These are phyloP conservation scores for Sialia sialis DNA, from an alignment of 2,113 vertebrate genomes.

Conservation along the genomic window DNA sequence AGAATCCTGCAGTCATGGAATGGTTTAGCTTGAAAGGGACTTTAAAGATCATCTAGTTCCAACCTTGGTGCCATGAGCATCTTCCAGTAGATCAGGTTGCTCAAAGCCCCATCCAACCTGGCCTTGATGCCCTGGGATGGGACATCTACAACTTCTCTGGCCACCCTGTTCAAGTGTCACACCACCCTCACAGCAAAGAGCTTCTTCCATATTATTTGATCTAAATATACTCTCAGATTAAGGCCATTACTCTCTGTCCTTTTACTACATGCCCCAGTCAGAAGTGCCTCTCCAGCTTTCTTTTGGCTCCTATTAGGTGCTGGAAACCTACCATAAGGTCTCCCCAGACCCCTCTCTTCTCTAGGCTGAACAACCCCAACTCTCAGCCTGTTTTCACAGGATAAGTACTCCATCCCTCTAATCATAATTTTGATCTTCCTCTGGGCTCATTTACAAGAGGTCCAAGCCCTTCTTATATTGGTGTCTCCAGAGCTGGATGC, in stretches of 20 bases:
- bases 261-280: background rate
- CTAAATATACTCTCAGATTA: background rate
- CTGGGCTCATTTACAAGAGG: background rate
- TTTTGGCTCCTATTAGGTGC: background rate
- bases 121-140: background rate
- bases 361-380: background rate
- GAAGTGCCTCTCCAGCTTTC: background rate
- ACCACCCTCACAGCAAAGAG: background rate
- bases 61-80: background rate
- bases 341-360: background rate
- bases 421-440: background rate
- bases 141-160: background rate
- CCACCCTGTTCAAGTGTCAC: background rate
- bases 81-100: background rate
- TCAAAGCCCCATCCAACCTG: background rate
- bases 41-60: background rate
- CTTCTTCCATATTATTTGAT: background rate
- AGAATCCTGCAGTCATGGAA: background rate
- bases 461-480: background rate
- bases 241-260: background rate
- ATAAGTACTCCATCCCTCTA: background rate
- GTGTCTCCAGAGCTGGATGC: background rate
- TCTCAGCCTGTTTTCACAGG: background rate
- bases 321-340: background rate
- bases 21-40: background rate